Base-by-base conservation (phyloP, 2,888 invertebrate genomes). In the Pseudococcus viburni region DNA sequence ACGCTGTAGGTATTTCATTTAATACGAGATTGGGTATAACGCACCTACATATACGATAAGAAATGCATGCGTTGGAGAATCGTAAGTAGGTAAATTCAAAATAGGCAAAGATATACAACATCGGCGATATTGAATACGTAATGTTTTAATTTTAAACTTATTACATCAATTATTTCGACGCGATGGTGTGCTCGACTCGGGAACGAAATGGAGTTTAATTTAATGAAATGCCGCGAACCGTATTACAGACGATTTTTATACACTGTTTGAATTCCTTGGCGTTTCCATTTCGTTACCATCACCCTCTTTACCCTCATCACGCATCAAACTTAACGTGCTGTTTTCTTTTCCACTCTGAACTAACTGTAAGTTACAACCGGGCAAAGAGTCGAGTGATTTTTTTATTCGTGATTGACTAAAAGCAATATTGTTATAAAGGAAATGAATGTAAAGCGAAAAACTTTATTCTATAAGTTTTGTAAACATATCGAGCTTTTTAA, bases 401-500 rank as follows among this genome's bases (percentile, higher is more conserved):
- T 73, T 73, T 33, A 73, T 83, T 83, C 80, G 11, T 83, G 42
- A 83, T 42, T 46, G 46, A 83, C 80, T 83, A 46, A 83, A 83
- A 46, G 80, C 80, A 83, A 83, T 83, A 42, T 46, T 46, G 46
- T 42, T 46, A 17, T 22, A 42, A 83, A 83, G n/a, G 80, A 46
- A 83, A 83, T 46, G 80, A 83, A 83, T 46, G 80, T 19, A 83
- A 73, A 33, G 39, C 80, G 80, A 83, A 83, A 83, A 42, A 46
- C 19, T 64, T 64, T 64, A 64, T 64, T 22, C 64, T 46, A 15
- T 83, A 83, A 83, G 42, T 46, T n/a, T 83, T 19, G 80, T n/a
- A 42, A 83, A 83, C 80, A 83, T 83, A 83, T 83, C 46, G 46
- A 83, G 46, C 46, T 83, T 83, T 42, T 83, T 19, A 83, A 83